Percentiles rank a stretch among this genome's conserved stretches.
phyloP scores from a whole-genome alignment of 2,797 vertebrate genomes.

The Setipinna tenuifilis region DNA sequence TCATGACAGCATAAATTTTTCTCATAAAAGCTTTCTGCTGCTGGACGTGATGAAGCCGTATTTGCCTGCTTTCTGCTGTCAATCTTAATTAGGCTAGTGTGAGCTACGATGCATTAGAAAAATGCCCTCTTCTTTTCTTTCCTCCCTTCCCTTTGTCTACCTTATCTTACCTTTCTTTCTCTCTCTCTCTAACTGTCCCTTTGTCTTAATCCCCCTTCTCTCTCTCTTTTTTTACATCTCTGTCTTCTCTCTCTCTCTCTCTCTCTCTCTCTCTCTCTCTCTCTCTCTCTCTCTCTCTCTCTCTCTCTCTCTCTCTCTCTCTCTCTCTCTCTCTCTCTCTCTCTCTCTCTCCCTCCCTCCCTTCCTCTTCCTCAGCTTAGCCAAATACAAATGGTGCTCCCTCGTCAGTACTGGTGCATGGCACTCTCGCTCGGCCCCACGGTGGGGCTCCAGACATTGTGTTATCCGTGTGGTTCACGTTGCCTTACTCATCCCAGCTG shows the following conservation, averaged over 20 bases:
- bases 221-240: not conserved
- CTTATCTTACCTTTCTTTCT: not conserved
- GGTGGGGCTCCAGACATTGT: conserved; percentile 39
- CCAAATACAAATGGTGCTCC: not conserved
- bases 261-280: not conserved
- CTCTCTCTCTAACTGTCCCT: not conserved
- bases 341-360: no score
- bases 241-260: not conserved
- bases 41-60: not conserved
- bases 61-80: conserved; percentile 8
- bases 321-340: no score
- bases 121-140: not conserved
- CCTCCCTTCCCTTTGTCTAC: not conserved
- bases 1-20: conserved; percentile 5
- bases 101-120: not conserved
- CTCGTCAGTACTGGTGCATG: not conserved
- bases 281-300: not conserved
- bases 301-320: no score
- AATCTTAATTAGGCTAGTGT: conserved; percentile 17
- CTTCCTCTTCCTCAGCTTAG: not conserved
- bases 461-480: conserved; percentile 63
- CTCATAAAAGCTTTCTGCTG: conserved; percentile 13
- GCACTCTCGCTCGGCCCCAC: not conserved
- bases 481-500: conserved; percentile 41
- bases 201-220: no score